A percentile compares a stretch with the other conserved stretches of the same genome.
Conservation (phyloP, 2,113 vertebrate species). For the Cryptotis parvus region DNA sequence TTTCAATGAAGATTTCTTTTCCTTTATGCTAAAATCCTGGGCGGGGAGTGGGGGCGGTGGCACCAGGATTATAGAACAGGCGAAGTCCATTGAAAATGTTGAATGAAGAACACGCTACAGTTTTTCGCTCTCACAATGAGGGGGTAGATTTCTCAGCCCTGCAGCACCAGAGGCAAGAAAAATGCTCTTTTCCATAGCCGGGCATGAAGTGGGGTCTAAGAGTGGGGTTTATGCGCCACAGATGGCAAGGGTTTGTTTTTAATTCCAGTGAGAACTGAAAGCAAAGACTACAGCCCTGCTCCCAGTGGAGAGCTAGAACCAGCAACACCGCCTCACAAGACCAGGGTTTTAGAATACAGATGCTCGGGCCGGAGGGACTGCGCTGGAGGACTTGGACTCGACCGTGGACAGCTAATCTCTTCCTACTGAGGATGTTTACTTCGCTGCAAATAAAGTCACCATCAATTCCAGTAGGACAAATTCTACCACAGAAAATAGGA, state of each 20-base stretch:
- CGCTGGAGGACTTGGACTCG: constrained; percentile 16
- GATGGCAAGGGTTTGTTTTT: not conserved
- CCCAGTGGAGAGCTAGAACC: not conserved
- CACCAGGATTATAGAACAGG: not conserved
- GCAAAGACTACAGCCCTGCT: not conserved
- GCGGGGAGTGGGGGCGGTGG: not conserved
- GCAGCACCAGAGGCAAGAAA: not conserved
- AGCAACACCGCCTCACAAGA: not conserved
- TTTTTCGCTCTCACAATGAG: not conserved
- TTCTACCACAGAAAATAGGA: not conserved
- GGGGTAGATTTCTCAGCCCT: not conserved
- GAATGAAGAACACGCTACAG: not conserved
- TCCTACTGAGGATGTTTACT: constrained; percentile 26
- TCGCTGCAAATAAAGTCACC: not conserved
- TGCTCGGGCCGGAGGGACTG: not conserved
- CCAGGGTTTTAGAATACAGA: not conserved
- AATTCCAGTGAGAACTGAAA: not conserved
- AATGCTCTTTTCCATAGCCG: not conserved
- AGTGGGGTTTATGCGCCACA: not conserved
- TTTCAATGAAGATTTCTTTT: not conserved
- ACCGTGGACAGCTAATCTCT: constrained; percentile 48
- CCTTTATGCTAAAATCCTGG: not conserved
- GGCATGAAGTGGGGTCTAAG: not conserved
- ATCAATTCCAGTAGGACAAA: not conserved
- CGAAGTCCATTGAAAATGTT: not conserved